Base-by-base conservation (phyloP, 2,113 vertebrate genomes). In the Sinocyclocheilus rhinocerous region DNA sequence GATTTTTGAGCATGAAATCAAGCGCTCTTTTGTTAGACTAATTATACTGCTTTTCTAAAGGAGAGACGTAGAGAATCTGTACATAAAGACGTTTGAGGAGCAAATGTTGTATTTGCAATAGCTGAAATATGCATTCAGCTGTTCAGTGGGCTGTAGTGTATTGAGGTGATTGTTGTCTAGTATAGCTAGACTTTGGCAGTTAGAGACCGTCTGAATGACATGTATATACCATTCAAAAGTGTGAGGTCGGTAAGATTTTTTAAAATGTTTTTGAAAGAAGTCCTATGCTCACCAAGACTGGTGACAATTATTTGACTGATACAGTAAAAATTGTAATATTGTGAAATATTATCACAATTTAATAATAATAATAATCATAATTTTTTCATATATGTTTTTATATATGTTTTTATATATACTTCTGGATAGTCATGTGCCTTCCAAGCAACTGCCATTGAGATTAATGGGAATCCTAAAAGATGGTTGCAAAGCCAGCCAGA, bases 1-100 rank as follows among this genome's bases (percentile, higher is more conserved):
- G 55, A 63, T 84, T 61, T 57, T 84, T 65, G 72, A 39, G 48
- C 24, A 36, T 63, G 57, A 76, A 84, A 61, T 48, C 13, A 65
- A 26, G 36, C 18, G 0, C 57, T 36, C 73, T 77, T 78, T 11
- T 84, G 57, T 22, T 15, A 78, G 59, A 39, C 16, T 77, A 85
- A 85, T 85, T 78, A 55, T 52, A 42, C 20, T 50, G 24, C 29
- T 29, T 84, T 76, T 77, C 59, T 67, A 24, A 15, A 20, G 15
- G 8, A 75, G 36, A 73, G 36, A 72, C 2, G 20, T 39, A 20
- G 33, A 70, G 33, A 70, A 29, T 5, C 16, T 29, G 26, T 24
- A 78, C 7, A 11, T 2, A 22, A 78, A 36, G 42, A 26, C 4
- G 50, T 57, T 77, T 20, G 26, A 52, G 50, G 5, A 33, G 50